A percentile compares a stretch with the other conserved stretches of the same genome.
phyloP scores from a whole-genome alignment of 2,113 vertebrate species.

The Grammomys surdaster region DNA sequence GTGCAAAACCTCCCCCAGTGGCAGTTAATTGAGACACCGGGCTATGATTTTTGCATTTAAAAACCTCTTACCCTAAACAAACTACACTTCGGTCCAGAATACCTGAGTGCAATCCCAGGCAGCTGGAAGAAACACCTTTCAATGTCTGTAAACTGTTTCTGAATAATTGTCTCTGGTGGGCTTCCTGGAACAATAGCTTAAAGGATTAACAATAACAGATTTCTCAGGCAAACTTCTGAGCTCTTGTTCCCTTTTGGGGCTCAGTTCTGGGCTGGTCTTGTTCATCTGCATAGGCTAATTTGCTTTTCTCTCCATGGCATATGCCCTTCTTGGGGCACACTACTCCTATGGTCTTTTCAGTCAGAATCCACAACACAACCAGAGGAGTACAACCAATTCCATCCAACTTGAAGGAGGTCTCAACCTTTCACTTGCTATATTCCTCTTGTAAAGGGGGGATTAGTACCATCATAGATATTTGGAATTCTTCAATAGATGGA shows the following conservation, averaged over 20 bases:
- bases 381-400: neutral
- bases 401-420: neutral
- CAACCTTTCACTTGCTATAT: no score
- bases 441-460: neutral
- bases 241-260: neutral
- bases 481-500: neutral
- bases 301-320: neutral
- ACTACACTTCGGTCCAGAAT: neutral
- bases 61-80: neutral
- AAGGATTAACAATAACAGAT: neutral
- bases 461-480: neutral
- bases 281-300: accelerated
- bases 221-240: neutral
- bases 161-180: neutral
- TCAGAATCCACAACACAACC: neutral
- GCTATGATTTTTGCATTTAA: neutral
- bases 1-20: neutral
- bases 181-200: neutral
- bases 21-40: neutral
- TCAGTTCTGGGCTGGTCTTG: neutral
- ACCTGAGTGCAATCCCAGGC: neutral
- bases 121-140: neutral
- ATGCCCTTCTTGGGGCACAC: neutral
- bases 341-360: neutral
- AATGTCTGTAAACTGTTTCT: neutral